Evolutionary conservation across 2,888 invertebrate species (phyloP), one percentile per base, ranked within the genome.

Genomic region (Zygothrica quintamaculata): DNA sequence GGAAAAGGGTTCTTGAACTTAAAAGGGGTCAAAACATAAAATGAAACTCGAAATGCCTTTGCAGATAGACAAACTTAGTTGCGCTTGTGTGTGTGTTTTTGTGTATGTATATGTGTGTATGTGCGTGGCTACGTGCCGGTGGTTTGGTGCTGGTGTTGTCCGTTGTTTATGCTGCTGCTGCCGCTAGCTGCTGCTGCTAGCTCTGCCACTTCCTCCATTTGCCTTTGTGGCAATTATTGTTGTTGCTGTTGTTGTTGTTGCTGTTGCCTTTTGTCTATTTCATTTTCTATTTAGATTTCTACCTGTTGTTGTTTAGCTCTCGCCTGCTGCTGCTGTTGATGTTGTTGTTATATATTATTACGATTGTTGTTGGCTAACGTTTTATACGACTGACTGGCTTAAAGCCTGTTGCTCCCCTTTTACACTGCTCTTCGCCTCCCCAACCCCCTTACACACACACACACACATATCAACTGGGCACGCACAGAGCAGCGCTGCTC

Each of bases 1-100:
- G 85, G 77, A 89, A 89, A 89, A 89, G 89, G 89, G 89, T 89
- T 89, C 89, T 89, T 89, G 89, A 89, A 89, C 89, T 89, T 89
- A 89, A 89, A 89, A 88, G 89, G 88, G 89, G 89, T 89, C 89
- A 89, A 81, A 88, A 84, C 78, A 82, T 79, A 88, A 88, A 86
- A 84, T 75, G 87, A 87, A 85, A 85, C 87, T 80, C 80, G 82
- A 80, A 86, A 84, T 86, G 84, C 86, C 80, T 86, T 77, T 76
- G 75, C 84, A 80, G 80, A 86, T 84, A 85, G 82, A 80, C 87
- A 80, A 78, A 74, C 74, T 69, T 74, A 69, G 79, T 68, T 73
- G 66, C 60, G 65, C 65, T 59, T 64, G 66, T 65, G 60, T 65
- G 52, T 50, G 25, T 42, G 15, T 64, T 65, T 65, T 57, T 65